A percentile compares a stretch with the other conserved stretches of the same genome.
phyloP scores from a whole-genome alignment of 2,888 invertebrate genomes.

The Drosophila atroscutellata region DNA sequence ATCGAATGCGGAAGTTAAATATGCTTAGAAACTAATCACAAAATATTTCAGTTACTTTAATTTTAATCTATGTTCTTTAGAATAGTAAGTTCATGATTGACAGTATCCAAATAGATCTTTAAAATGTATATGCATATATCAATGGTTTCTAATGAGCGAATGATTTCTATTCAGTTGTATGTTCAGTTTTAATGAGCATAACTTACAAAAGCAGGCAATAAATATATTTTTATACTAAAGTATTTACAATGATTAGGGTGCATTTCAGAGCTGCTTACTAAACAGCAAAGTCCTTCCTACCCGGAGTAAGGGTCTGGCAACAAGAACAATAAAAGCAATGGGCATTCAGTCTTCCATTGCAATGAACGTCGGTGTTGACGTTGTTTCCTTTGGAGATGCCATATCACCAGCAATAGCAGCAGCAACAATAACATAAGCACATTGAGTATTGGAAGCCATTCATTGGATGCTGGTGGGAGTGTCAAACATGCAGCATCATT shows the following conservation, averaged over 20 bases:
- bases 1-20: conserved; percentile 22
- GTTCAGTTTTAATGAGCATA: background rate
- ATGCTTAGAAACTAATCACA: conserved; percentile 24
- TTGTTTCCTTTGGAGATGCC: conserved; percentile 39
- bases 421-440: conserved; percentile 3
- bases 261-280: background rate
- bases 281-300: background rate
- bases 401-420: conserved; percentile 32
- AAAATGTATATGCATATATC: background rate
- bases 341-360: conserved; percentile 25
- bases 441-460: conserved; percentile 5
- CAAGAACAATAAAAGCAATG: background rate
- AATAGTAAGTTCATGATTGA: background rate
- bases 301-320: background rate
- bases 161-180: background rate
- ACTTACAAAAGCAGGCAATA: background rate
- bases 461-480: conserved; percentile 34
- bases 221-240: too few relatives aligned
- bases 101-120: background rate
- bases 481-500: conserved; percentile 14
- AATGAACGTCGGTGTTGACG: conserved; percentile 31
- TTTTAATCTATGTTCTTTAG: background rate
- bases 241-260: background rate
- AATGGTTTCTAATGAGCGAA: background rate
- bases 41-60: background rate